Evolutionary conservation across 2,797 vertebrate species (phyloP), one percentile per base, ranked within the genome.

Genomic region (Enteromius afrohamiltoni): DNA sequence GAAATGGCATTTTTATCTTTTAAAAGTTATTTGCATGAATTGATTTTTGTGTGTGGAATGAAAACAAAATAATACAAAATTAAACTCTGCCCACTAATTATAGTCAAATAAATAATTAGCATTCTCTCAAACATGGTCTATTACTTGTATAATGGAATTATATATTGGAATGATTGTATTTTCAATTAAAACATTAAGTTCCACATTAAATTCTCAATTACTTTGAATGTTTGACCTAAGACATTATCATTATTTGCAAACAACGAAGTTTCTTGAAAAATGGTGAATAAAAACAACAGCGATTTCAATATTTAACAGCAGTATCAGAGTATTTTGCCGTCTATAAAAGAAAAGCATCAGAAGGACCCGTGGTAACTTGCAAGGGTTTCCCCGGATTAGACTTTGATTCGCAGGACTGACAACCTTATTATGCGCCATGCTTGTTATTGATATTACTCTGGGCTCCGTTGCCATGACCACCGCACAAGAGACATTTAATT

Each of bases 361-460:
- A 79, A 53, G 31, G 51, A 70, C 29, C 42, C 1, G 13, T 23
- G 55, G 79, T 75, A 80, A 85, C 82, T 84, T 85, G 45, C 45
- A 8, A 86, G 87, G 86, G 83, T 53, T 93, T 93, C 91, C 80
- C 42, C 85, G 91, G 92, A 92, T 93, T 93, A 96, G 95, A 93
- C 94, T 95, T 95, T 96, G 96, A 98, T 97, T 97, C 96, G 94
- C 95, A 95, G 96, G 96, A 98, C 96, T 98, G 97, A 98, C 98
- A 99, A 97, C 96, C 97, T 98, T 98, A 99, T 99, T 99, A 98
- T 99, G 96, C 95, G 92, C 94, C 90, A 91, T 96, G 96, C 97
- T 98, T 98, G 98, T 98, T 99, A 99, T 99, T 98, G 97, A 99
- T 99, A 98, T 99, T 97, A 97, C 96, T 96, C 96, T 95, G 95